A percentile compares a stretch with the other conserved stretches of the same genome.
phyloP scores from a whole-genome alignment of 35 echinoderm and acorn worm species.

The Patiria miniata region DNA sequence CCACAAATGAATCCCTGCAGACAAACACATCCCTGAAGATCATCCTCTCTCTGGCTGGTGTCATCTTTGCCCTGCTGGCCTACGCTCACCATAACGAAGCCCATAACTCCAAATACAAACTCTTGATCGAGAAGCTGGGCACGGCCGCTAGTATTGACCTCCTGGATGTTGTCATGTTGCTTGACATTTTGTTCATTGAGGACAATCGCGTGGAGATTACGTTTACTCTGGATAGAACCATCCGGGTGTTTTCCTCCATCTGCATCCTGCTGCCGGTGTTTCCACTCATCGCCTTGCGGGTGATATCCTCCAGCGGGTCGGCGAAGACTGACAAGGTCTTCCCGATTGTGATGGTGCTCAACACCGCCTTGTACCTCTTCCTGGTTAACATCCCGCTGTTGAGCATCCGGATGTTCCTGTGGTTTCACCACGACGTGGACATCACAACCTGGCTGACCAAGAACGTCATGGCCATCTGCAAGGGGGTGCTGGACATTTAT shows the following conservation, averaged over 20 bases:
- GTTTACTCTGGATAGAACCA: conserved; percentile 49
- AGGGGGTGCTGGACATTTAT: conserved; percentile 64
- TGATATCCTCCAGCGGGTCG: conserved; percentile 35
- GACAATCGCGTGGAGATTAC: conserved; percentile 34
- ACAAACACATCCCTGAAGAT: conserved; percentile 74
- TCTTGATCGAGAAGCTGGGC: conserved; percentile 74
- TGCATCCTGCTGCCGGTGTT: conserved; percentile 71
- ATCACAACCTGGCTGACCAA: conserved; percentile 92
- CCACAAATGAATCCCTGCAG: not conserved
- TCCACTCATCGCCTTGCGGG: conserved; percentile 66
- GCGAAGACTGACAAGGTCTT: conserved; percentile 51
- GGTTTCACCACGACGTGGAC: conserved; percentile 74
- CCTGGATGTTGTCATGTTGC: conserved; percentile 73
- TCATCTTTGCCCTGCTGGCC: conserved; percentile 49
- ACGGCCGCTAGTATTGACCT: conserved; percentile 70
- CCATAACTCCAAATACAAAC: conserved; percentile 71
- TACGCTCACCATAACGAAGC: conserved; percentile 79
- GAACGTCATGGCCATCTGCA: conserved; percentile 81
- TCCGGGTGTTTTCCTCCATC: conserved; percentile 69
- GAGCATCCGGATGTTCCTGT: conserved; percentile 66
- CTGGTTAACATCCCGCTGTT: conserved; percentile 87
- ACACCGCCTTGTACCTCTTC: conserved; percentile 59
- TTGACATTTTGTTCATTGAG: conserved; percentile 61
- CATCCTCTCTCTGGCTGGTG: conserved; percentile 61
- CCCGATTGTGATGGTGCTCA: conserved; percentile 54